Evolutionary conservation across 2,113 vertebrate species (phyloP).

Genomic region (Clinocottus analis): DNA sequence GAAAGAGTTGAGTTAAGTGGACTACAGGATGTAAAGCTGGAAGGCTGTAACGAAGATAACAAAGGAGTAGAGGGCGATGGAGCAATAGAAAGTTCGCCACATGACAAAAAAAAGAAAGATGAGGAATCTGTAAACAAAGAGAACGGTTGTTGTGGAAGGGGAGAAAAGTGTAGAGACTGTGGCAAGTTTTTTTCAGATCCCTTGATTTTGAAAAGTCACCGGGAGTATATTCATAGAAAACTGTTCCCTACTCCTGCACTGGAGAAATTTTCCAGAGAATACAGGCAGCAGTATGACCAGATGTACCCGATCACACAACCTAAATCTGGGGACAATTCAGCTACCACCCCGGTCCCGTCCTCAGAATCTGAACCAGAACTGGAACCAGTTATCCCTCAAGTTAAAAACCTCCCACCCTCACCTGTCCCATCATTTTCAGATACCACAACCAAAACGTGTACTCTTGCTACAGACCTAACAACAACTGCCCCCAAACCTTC

Average conservation of each 20-base stretch:
- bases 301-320: conserved; percentile 88
- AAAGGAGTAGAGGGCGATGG: conserved; percentile 18
- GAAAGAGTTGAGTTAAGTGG: conserved; percentile 37
- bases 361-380: conserved; percentile 52
- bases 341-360: neutral
- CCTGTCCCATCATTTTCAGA: conserved; percentile 46
- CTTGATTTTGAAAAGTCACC: conserved; percentile 97
- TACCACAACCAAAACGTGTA: conserved; percentile 37
- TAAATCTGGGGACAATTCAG: conserved; percentile 55
- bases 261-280: conserved; percentile 95
- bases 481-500: conserved; percentile 75
- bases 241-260: conserved; percentile 93
- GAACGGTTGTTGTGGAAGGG: conserved; percentile 80
- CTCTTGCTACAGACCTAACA: conserved; percentile 75
- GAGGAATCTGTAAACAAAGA: conserved; percentile 24
- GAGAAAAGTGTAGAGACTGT: conserved; percentile 88
- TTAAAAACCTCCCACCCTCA: conserved; percentile 48
- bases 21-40: conserved; percentile 80
- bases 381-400: conserved; percentile 55
- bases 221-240: conserved; percentile 94
- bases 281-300: conserved; percentile 95
- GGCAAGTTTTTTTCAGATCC: conserved; percentile 96
- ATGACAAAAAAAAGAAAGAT: conserved; percentile 41
- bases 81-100: conserved; percentile 15
- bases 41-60: conserved; percentile 67